Percentiles rank a stretch among this genome's conserved stretches.
Conservation (phyloP, 2,113 vertebrate species). For the Chelonoidis abingdonii region DNA sequence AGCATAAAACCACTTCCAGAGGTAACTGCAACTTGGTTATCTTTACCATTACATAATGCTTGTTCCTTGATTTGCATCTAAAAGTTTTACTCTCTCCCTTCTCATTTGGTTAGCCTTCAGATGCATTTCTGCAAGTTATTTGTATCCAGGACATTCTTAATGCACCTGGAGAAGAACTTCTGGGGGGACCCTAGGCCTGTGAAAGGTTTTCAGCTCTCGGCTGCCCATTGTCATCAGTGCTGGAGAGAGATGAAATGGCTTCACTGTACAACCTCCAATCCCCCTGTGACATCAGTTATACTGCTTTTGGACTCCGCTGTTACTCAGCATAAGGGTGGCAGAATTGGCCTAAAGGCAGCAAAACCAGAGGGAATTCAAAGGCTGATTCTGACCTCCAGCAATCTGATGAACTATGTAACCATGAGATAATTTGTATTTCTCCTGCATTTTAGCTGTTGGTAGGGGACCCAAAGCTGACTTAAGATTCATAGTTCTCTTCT, state of each 20-base stretch:
- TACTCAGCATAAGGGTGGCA: background rate
- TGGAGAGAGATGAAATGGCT: background rate
- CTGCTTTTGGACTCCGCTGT: background rate
- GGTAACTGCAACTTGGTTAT: background rate
- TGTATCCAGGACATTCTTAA: background rate
- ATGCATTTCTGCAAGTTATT: background rate
- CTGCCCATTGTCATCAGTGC: background rate
- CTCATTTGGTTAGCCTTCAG: background rate
- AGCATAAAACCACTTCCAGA: slow-evolving; percentile 20
- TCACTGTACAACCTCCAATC: background rate
- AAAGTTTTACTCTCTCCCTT: background rate
- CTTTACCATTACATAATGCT: background rate
- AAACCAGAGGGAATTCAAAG: slow-evolving; percentile 1
- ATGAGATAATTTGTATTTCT: background rate
- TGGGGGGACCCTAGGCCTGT: background rate
- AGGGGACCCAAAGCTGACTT: background rate
- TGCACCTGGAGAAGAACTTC: background rate
- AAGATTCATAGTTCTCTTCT: background rate
- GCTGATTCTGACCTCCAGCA: background rate
- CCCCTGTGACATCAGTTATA: background rate
- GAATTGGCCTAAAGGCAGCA: background rate
- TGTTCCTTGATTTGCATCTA: background rate
- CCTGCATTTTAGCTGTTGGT: background rate
- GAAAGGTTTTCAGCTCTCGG: background rate
- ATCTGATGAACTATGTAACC: background rate